Evolutionary conservation across 1,140 invertebrate species (phyloP).

Genomic region (Globodera rostochiensis): DNA sequence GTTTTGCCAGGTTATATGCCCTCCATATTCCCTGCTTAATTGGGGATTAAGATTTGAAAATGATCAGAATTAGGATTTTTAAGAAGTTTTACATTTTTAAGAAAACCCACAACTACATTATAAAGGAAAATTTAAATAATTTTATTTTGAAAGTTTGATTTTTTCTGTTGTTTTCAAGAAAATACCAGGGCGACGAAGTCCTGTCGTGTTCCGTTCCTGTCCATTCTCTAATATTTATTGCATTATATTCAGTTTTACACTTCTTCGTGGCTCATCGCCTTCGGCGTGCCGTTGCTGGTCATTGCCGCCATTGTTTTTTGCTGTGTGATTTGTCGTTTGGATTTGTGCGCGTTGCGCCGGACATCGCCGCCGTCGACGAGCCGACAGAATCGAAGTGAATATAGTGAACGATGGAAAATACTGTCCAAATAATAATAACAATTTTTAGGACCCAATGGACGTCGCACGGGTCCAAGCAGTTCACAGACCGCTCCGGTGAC

Average conservation of each 20-base stretch:
- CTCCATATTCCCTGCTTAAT: too few relatives aligned
- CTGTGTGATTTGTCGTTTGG: conserved; percentile 56
- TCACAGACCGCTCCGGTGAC: background rate
- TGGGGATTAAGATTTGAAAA: too few relatives aligned
- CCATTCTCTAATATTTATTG: background rate
- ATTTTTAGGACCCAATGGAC: conserved; percentile 28
- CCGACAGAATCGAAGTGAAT: conserved; percentile 6
- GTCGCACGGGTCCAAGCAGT: background rate
- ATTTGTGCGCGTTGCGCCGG: conserved; percentile 49
- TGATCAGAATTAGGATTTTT: too few relatives aligned
- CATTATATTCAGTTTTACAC: conserved; percentile 44
- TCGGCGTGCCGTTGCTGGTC: conserved; percentile 50
- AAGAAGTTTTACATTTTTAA: too few relatives aligned
- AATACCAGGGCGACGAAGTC: too few relatives aligned
- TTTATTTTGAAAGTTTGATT: too few relatives aligned
- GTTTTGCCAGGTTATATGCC: conserved; percentile 47
- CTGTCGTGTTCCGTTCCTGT: background rate
- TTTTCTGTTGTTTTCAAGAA: too few relatives aligned
- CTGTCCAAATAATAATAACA: background rate
- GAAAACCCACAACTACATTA: too few relatives aligned
- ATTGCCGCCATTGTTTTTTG: conserved; percentile 52
- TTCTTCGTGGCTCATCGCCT: conserved; percentile 52
- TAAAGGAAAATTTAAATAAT: too few relatives aligned
- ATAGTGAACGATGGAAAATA: background rate
- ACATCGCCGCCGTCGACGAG: conserved; percentile 11